phyloP scores from a whole-genome alignment of 2,888 invertebrate species.

The Calameuta idolon region DNA sequence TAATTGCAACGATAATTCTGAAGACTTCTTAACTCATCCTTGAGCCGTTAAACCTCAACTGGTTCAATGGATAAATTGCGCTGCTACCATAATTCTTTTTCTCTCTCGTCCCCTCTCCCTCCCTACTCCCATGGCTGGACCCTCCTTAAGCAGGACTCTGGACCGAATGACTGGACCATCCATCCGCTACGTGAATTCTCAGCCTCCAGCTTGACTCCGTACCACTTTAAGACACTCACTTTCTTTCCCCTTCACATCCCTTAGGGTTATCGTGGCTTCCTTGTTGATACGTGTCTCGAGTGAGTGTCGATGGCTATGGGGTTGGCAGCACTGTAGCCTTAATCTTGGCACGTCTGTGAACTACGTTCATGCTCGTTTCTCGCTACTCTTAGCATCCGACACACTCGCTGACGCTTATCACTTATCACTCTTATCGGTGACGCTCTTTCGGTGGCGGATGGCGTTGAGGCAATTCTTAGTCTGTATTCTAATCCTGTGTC shows the following conservation, averaged over 20 bases:
- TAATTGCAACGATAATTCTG: neutral
- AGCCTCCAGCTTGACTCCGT: neutral
- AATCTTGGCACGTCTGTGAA: neutral
- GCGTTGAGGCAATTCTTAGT: no score
- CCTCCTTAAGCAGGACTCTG: neutral
- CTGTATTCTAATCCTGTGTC: no score
- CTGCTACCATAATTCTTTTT: slow-evolving; percentile 25
- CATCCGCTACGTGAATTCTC: neutral
- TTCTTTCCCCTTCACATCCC: neutral
- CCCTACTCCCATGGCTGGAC: neutral
- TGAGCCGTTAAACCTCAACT: slow-evolving; percentile 51
- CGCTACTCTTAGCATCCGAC: neutral
- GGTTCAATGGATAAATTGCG: slow-evolving; percentile 59
- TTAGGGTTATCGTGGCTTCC: neutral
- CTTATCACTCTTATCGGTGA: neutral
- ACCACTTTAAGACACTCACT: neutral
- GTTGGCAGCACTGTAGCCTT: neutral
- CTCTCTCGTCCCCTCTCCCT: slow-evolving; percentile 24
- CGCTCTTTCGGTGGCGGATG: neutral
- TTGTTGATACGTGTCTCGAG: neutral
- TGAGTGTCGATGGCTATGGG: neutral
- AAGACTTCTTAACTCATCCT: slow-evolving; percentile 14
- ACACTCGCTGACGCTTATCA: neutral
- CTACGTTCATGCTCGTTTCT: neutral
- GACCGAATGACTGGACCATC: neutral